A percentile compares a stretch with the other conserved stretches of the same genome.
phyloP scores from a whole-genome alignment of 2,113 vertebrate genomes.

The Corythoichthys haematopterus region DNA sequence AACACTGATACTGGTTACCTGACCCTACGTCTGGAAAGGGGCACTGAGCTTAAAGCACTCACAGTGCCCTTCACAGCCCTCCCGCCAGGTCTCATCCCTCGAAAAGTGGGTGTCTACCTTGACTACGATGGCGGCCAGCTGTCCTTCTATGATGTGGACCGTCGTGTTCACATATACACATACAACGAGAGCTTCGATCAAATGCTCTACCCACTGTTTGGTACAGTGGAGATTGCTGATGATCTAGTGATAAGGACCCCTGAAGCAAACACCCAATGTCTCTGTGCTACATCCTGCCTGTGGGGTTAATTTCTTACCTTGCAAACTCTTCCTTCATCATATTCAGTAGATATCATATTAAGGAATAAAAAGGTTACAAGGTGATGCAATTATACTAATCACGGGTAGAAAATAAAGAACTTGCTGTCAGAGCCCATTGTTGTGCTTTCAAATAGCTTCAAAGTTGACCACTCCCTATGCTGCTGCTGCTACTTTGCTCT shows the following conservation, averaged over 20 bases:
- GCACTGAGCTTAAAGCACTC: constrained; percentile 74
- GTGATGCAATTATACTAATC: constrained; percentile 27
- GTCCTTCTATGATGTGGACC: constrained; percentile 74
- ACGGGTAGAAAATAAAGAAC: constrained; percentile 28
- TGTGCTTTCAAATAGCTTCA: constrained; percentile 42
- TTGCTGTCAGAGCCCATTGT: constrained; percentile 43
- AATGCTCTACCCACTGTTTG: constrained; percentile 73
- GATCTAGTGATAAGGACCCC: constrained; percentile 73
- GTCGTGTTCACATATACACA: constrained; percentile 71
- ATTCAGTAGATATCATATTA: constrained; percentile 26
- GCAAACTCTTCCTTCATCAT: constrained; percentile 6
- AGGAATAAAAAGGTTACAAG: constrained; percentile 21
- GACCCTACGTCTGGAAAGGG: constrained; percentile 74
- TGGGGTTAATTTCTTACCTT: constrained; percentile 54
- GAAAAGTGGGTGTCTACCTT: constrained; percentile 70
- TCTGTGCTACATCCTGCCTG: constrained; percentile 64
- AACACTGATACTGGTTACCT: constrained; percentile 74
- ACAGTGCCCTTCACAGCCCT: constrained; percentile 73
- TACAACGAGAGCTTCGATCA: constrained; percentile 71
- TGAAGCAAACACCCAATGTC: constrained; percentile 43
- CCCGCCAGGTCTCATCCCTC: constrained; percentile 63
- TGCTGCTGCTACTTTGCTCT: constrained; percentile 52
- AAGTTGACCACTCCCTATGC: constrained; percentile 31
- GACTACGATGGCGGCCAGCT: constrained; percentile 71
- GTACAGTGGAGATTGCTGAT: constrained; percentile 72